Evolutionary conservation across 2,797 vertebrate genomes (phyloP), one percentile per base, ranked within the genome.

Genomic region (Furcifer pardalis): DNA sequence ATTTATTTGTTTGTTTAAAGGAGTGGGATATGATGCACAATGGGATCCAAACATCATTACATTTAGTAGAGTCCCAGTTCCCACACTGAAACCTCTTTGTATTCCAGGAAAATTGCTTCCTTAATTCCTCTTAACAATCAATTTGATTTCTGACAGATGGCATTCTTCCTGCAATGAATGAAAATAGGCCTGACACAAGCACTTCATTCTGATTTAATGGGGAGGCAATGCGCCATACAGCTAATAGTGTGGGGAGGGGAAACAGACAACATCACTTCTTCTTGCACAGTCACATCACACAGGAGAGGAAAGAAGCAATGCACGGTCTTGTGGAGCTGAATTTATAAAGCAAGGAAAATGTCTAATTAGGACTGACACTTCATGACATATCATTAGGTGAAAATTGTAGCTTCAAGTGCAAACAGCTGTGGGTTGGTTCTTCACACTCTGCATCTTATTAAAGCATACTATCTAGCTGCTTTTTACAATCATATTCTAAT

Each of bases 121-220:
- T 88, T 81, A 68, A 63, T 81, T 75, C 9, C 80, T 88, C 73
- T 77, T 59, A 86, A 80, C 73, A 27, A 81, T 19, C 80, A 88
- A 84, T 59, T 40, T 66, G 52, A 13, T 75, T 91, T 85, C 65
- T 85, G 59, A 81, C 78, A 89, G 78, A 59, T 90, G 79, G 77
- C 73, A 90, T 86, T 77, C 52, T 71, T 79, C 76, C 81, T 59
- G 63, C 40, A 79, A 0, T 81, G 89, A 90, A 84, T 81, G 76
- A 86, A 91, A 88, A 86, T 49, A 88, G 37, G 73, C 49, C 82
- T 81, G 68, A 44, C 0, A 0, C 40, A 65, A 25, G 49, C 13
- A 79, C 84, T 83, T 40, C 81, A 42, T 72, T 90, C 52, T 68
- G 86, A 79, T 65, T 81, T 79, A 79, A 89, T 4, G 62, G 68